phyloP scores from a whole-genome alignment of 2,888 invertebrate species.

The Morinoia aosen region DNA sequence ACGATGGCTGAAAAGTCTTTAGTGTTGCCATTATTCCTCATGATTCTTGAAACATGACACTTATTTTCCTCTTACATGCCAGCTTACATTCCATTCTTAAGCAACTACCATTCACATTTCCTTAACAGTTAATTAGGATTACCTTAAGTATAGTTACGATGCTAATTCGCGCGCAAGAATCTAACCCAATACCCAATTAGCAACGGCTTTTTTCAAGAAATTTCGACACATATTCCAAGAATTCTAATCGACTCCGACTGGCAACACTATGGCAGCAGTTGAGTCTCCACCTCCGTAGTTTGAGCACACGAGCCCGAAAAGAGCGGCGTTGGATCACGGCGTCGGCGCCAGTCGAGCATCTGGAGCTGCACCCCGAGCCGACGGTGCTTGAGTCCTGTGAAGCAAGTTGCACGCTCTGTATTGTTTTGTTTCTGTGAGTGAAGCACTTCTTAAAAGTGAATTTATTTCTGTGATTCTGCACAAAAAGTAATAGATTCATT shows the following conservation, averaged over 20 bases:
- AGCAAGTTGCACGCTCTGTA: not conserved
- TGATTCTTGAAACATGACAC: not conserved
- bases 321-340: conserved; percentile 2
- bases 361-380: not conserved
- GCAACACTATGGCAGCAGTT: conserved; percentile 5
- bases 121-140: not conserved
- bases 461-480: not conserved
- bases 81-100: not conserved
- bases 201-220: not conserved
- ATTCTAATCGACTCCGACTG: not conserved
- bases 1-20: not conserved
- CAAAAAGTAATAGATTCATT: not conserved
- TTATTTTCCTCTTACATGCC: not conserved
- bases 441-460: not conserved
- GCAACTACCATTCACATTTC: not conserved
- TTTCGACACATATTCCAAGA: not conserved
- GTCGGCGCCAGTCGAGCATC: conserved; percentile 1
- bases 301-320: not conserved
- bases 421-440: not conserved
- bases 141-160: not conserved
- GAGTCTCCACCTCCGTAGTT: conserved; percentile 21
- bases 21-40: not conserved
- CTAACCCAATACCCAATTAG: not conserved
- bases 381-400: conserved; percentile 1
- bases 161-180: not conserved